Percentiles rank a stretch among this genome's conserved stretches.
These are phyloP conservation scores for Sebastes fasciatus DNA, from an alignment of 2,113 vertebrate genomes.

Conservation along the genomic window DNA sequence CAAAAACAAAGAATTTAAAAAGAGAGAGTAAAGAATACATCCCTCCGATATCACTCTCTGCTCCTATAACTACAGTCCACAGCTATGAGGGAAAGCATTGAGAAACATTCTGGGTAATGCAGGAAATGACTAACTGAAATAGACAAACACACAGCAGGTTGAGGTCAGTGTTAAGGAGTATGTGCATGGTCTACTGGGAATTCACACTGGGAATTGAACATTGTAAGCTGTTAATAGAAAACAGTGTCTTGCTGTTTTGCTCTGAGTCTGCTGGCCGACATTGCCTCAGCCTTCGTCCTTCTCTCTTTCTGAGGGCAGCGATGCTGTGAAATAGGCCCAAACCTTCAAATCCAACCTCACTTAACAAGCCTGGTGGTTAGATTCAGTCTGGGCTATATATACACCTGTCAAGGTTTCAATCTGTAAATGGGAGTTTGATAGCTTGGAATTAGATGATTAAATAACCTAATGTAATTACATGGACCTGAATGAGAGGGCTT, in stretches of 20 bases:
- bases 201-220: neutral
- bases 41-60: neutral
- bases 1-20: too few relatives aligned
- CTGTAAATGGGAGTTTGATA: conserved; percentile 11
- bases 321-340: neutral
- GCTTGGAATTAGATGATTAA: conserved; percentile 25
- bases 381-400: neutral
- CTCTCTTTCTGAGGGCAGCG: conserved; percentile 1
- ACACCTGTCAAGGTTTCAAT: conserved; percentile 18
- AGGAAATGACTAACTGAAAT: neutral
- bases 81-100: neutral
- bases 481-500: neutral
- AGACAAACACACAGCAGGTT: neutral
- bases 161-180: neutral
- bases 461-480: conserved; percentile 40
- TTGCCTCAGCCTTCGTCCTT: neutral
- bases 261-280: neutral
- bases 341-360: conserved; percentile 11
- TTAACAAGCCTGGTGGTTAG: neutral
- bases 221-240: neutral
- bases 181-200: neutral
- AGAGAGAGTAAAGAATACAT: neutral
- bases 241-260: neutral
- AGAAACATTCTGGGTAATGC: neutral
- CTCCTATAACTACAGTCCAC: neutral